A percentile compares a stretch with the other conserved stretches of the same genome.
phyloP scores from a whole-genome alignment of 2,113 vertebrate species.

The Microtus oregoni region DNA sequence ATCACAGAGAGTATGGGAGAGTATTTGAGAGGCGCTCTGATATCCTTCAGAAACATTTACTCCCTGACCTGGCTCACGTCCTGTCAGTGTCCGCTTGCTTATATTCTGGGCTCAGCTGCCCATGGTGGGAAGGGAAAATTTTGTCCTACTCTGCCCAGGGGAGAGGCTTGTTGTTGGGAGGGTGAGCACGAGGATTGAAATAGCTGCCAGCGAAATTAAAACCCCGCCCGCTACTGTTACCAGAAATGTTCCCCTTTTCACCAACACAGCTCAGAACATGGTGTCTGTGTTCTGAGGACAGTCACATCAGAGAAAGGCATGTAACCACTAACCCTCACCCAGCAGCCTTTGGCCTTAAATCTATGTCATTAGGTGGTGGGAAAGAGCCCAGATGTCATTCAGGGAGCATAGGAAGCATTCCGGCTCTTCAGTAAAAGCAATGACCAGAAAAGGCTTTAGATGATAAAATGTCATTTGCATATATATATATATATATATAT shows the following conservation, averaged over 20 bases:
- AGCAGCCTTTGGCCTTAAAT: background rate
- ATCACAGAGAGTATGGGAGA: background rate
- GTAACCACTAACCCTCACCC: background rate
- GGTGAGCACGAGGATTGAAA: background rate
- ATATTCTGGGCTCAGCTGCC: background rate
- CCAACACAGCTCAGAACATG: background rate
- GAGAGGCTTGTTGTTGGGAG: background rate
- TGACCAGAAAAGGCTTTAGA: background rate
- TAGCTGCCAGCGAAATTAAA: conserved; percentile 2
- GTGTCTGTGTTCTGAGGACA: conserved; percentile 25
- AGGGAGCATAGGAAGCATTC: background rate
- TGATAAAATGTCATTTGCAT: background rate
- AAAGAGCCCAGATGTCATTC: background rate
- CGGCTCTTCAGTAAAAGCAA: conserved; percentile 28
- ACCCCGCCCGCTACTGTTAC: background rate
- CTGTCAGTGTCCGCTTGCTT: background rate
- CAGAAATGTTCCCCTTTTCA: conserved; percentile 1
- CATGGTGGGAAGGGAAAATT: conserved; percentile 33
- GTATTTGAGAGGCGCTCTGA: background rate
- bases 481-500: background rate
- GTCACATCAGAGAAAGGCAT: background rate
- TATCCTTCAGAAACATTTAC: background rate
- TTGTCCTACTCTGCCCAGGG: background rate
- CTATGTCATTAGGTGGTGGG: background rate
- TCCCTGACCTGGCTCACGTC: background rate